Conservation (phyloP, 2,888 invertebrate genomes). For the Tipula unca region DNA sequence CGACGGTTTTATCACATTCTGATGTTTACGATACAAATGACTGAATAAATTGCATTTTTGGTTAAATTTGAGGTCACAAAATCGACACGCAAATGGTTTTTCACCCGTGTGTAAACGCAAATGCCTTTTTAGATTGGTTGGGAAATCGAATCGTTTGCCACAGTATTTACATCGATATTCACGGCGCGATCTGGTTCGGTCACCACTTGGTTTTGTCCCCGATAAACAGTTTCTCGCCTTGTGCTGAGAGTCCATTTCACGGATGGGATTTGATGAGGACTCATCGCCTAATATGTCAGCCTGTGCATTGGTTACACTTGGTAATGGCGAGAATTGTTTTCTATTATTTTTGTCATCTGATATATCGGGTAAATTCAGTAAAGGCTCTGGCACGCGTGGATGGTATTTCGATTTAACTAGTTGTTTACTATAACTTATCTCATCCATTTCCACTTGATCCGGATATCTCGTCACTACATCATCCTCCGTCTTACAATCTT, state of each 20-base stretch:
- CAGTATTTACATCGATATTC: constrained; percentile 85
- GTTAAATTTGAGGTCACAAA: constrained; percentile 87
- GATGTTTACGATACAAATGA: constrained; percentile 81
- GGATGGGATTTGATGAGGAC: not conserved
- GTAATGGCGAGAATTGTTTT: constrained; percentile 29
- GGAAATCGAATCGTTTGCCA: constrained; percentile 87
- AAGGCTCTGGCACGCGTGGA: constrained; percentile 57
- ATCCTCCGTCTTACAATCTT: constrained; percentile 25
- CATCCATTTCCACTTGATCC: constrained; percentile 10
- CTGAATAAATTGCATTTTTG: constrained; percentile 82
- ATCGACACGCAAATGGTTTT: constrained; percentile 80
- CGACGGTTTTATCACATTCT: constrained; percentile 77
- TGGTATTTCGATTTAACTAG: constrained; percentile 30
- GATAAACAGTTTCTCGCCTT: not conserved
- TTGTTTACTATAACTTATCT: not conserved
- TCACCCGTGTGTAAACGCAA: constrained; percentile 81
- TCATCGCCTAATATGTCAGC: constrained; percentile 26
- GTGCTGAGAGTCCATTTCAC: not conserved
- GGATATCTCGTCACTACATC: constrained; percentile 21
- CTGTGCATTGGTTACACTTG: constrained; percentile 24
- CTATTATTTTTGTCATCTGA: not conserved
- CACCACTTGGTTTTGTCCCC: constrained; percentile 27
- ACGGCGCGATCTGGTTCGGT: constrained; percentile 52
- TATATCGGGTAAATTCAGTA: constrained; percentile 68
- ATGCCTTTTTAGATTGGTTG: constrained; percentile 86